phyloP scores from a whole-genome alignment of 1,140 invertebrate genomes.

The Mya arenaria region DNA sequence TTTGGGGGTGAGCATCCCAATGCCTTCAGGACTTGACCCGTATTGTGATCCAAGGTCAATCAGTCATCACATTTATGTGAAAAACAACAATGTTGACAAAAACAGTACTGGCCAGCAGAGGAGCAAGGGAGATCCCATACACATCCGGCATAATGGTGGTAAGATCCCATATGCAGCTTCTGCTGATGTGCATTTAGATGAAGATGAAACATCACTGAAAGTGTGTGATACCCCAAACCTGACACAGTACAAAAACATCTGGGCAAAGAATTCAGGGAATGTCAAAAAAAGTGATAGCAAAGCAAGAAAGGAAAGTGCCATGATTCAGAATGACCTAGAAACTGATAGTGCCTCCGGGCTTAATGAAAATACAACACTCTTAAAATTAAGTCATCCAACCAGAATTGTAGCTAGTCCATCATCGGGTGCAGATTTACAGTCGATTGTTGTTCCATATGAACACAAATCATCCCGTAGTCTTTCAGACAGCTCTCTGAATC shows the following conservation, averaged over 20 bases:
- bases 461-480: too few species aligned
- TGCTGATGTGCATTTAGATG: neutral
- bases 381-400: neutral
- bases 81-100: neutral
- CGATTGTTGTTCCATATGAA: too few species aligned
- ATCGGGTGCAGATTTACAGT: neutral
- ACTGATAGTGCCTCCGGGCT: neutral
- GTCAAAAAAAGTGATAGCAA: constrained; percentile 9
- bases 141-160: neutral
- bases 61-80: neutral
- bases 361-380: neutral
- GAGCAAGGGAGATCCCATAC: neutral
- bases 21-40: constrained; percentile 21
- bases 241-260: constrained; percentile 6
- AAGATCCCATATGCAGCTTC: neutral
- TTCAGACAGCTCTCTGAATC: too few species aligned
- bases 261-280: neutral
- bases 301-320: neutral
- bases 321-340: constrained; percentile 28
- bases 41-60: neutral
- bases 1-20: neutral
- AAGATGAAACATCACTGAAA: neutral
- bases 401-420: neutral
- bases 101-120: neutral
- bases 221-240: neutral